Evolutionary conservation across 2,888 invertebrate species (phyloP), one percentile per base, ranked within the genome.

Genomic region (Stenurella melanura): DNA sequence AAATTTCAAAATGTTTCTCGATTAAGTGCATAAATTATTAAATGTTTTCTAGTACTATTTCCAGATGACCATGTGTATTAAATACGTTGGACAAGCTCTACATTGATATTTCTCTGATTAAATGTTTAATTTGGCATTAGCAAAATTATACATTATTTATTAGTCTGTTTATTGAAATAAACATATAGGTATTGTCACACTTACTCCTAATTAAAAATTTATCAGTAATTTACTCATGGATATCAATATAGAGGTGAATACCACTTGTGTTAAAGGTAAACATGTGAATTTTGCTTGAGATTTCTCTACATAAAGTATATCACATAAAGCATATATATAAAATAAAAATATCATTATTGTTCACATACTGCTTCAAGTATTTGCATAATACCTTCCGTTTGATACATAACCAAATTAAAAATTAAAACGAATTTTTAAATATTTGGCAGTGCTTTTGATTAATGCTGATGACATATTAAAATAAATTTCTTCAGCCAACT

Each of bases 361-460:
- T 50, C 26, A 72, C 72, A 63, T 72, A 72, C 72, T 72, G 63
- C 50, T 18, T 72, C 72, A 26, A 72, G 50, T 63, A 72, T 72
- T 58, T 63, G 72, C 63, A 72, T 63, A 50, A 63, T 72, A 72
- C 72, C 72, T 72, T 72, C 72, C 56, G 72, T 63, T 19, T 69
- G 57, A 63, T 72, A 72, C 72, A 72, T 72, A 54, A 72, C 72
- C 50, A 11, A 17, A 54, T 54, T 1, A 42, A 42, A 64, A n/a
- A 15, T 34, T 11, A 19, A 17, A 61, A 61, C n/a, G 30, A 19
- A 38, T 18, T 42, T 38, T 61, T 17, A 64, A 64, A 64, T 64
- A 64, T 67, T 26, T 67, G 67, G 54, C 50, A 67, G 42, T 11
- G 18, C 17, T 72, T n/a, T 63, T 26, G 21, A 70, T 18, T 34